These are phyloP conservation scores for Salvelinus sp. DNA, from an alignment of 2,113 vertebrate genomes.

Conservation along the genomic window DNA sequence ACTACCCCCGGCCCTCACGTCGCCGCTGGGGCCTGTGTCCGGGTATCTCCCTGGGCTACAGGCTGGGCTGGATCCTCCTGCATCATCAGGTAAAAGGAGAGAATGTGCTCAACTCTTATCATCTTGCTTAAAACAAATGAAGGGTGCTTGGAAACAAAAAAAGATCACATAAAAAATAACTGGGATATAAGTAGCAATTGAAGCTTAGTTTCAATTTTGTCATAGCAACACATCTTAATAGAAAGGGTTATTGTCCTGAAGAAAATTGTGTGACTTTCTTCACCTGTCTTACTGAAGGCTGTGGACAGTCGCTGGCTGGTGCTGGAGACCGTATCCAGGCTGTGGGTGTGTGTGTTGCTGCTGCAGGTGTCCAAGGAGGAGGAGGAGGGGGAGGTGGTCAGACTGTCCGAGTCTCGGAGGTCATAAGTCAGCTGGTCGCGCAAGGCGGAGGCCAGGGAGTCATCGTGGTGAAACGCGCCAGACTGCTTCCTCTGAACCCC, in stretches of 20 bases:
- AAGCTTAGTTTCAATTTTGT: too few relatives aligned
- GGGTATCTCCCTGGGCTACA: slow-evolving; percentile 73
- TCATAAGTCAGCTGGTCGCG: slow-evolving; percentile 63
- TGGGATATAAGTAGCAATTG: too few relatives aligned
- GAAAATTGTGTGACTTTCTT: too few relatives aligned
- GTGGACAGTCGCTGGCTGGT: slow-evolving; percentile 47
- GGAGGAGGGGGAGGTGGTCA: slow-evolving; percentile 83
- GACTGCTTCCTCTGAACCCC: slow-evolving; percentile 82
- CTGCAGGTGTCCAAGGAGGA: slow-evolving; percentile 85
- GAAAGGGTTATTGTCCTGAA: too few relatives aligned
- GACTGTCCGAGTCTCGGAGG: slow-evolving; percentile 76
- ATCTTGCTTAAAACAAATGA: too few relatives aligned
- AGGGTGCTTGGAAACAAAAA: too few relatives aligned
- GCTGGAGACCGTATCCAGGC: too few relatives aligned
- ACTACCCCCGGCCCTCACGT: slow-evolving; percentile 58
- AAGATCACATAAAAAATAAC: too few relatives aligned
- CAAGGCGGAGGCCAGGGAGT: slow-evolving; percentile 72
- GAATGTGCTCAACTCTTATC: too few relatives aligned
- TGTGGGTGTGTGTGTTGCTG: slow-evolving; percentile 65
- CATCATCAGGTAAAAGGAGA: too few relatives aligned
- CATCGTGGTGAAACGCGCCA: slow-evolving; percentile 49
- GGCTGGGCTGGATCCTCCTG: slow-evolving; percentile 9
- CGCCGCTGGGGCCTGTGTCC: slow-evolving; percentile 69
- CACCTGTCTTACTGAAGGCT: slow-evolving; percentile 34
- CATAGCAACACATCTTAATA: too few relatives aligned